phyloP scores from a whole-genome alignment of 2,797 vertebrate species.

The Gambusia yucatana region DNA sequence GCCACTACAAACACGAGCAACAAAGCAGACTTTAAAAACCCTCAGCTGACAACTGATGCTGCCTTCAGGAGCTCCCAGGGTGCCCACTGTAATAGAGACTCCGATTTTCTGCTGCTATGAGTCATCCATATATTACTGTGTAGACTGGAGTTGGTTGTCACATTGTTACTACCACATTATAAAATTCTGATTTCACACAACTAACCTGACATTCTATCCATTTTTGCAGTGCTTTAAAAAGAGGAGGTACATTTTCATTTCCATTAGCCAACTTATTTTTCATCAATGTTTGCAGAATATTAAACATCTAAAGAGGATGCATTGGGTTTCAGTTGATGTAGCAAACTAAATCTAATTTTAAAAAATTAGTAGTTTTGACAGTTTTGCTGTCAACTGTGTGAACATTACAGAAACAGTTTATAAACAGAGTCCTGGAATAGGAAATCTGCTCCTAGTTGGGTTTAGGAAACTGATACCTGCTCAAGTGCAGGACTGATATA shows the following conservation, averaged over 20 bases:
- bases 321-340: not conserved
- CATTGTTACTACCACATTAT: not conserved
- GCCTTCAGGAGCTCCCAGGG: constrained; percentile 35
- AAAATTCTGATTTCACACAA: not conserved
- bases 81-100: constrained; percentile 4
- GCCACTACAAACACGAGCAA: constrained; percentile 17
- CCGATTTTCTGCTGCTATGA: not conserved
- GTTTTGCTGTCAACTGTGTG: not conserved
- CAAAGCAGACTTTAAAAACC: constrained; percentile 59
- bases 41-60: constrained; percentile 41
- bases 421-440: not conserved
- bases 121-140: not conserved
- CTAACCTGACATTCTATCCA: not conserved
- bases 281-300: not conserved
- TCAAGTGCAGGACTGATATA: no score
- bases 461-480: not conserved
- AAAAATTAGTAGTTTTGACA: not conserved
- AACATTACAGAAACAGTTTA: not conserved
- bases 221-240: not conserved
- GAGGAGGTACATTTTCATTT: not conserved
- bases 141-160: not conserved
- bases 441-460: not conserved
- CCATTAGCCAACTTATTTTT: not conserved
- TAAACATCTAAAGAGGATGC: not conserved
- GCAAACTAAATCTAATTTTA: not conserved